These are phyloP conservation scores for Mionectes macconnelli DNA, from an alignment of 2,113 vertebrate genomes.

Conservation along the genomic window DNA sequence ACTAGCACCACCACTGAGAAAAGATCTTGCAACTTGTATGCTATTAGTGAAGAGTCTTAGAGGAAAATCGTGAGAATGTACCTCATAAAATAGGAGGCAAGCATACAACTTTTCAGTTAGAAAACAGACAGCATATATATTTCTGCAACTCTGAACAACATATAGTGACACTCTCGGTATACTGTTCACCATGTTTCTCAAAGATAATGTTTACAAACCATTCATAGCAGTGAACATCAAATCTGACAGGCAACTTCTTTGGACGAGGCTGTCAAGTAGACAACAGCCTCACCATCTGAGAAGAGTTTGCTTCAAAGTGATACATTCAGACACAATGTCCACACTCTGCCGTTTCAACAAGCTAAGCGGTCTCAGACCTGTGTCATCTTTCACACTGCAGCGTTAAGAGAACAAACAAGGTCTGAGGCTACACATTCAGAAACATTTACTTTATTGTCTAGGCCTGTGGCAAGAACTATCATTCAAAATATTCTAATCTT, in stretches of 20 bases:
- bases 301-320: neutral
- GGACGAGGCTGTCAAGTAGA: neutral
- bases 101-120: neutral
- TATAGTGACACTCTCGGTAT: neutral
- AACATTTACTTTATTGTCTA: neutral
- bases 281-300: accelerated
- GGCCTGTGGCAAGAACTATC: neutral
- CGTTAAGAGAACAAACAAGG: neutral
- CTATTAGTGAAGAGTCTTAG: neutral
- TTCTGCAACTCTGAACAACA: neutral
- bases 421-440: neutral
- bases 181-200: neutral
- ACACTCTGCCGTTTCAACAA: accelerated
- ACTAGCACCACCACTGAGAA: neutral
- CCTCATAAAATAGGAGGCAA: neutral
- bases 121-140: neutral
- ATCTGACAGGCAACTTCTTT: neutral
- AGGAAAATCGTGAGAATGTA: neutral
- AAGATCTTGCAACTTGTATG: neutral
- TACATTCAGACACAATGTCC: neutral
- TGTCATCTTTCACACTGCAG: neutral
- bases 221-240: neutral
- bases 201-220: neutral
- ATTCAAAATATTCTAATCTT: neutral
- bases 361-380: neutral